Evolutionary conservation across 2,888 invertebrate genomes (phyloP), one percentile per base, ranked within the genome.

Genomic region (Linnaemya vulpina): DNA sequence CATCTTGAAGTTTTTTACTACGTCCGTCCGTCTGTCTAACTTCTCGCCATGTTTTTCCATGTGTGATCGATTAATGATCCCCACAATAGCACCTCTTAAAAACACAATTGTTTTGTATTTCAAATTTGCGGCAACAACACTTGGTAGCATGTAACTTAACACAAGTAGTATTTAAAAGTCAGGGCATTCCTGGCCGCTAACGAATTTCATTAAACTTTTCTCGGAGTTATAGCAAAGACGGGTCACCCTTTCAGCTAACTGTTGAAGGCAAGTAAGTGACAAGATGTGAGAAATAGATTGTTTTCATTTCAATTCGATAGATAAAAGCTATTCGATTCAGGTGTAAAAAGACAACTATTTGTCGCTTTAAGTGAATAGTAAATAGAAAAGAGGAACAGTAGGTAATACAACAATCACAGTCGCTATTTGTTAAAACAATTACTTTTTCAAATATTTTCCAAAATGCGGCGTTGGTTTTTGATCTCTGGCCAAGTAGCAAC

Each of bases 1-100:
- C 73, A 83, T 80, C 67, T 75, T 84, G 83, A 77, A 79, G 76
- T 67, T 84, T 22, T 20, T 43, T 79, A 15, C 38, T 51, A 35
- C 62, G 60, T 62, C 15, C 17, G 55, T 25, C 20, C 9, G 38
- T 46, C 35, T 9, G 13, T 58, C 3, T 20, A 25, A 17, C 25
- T 60, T 1, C 3, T 55, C 58, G 38, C 38, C 38, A 10, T 38
- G 1, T 38, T 7, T 13, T 58, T 55, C 78, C 55, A 75, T 78
- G 77, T 82, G 85, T 85, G 85, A 85, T 85, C 85, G 85, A 85
- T 85, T 85, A 85, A 85, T 85, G 85, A 85, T 79, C 85, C 65
- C 30, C 75, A 82, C 82, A 85, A 85, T 82, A 75, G 85, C 82
- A 85, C 85, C 82, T 85, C 82, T 85, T 78, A 75, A 78, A 85